phyloP scores from a whole-genome alignment of 37 sponge, comb jelly and placozoan species.

The Diacarnus erythraeanus region DNA sequence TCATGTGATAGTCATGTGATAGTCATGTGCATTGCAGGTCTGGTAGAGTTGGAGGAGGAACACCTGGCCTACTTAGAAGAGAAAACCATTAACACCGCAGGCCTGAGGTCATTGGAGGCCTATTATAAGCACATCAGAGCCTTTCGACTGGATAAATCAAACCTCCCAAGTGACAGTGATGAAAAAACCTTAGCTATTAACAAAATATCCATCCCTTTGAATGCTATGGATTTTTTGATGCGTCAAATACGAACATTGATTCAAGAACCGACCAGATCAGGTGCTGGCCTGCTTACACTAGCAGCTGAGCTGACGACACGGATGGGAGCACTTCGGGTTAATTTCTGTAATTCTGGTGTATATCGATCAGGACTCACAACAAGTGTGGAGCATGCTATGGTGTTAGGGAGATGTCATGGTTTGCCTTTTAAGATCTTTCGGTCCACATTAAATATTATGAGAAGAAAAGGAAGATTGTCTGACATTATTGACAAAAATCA shows the following conservation, averaged over 20 bases:
- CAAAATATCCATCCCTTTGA: constrained; percentile 65
- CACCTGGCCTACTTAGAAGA: constrained; percentile 6
- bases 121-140: constrained; percentile 54
- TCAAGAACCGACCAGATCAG: constrained; percentile 38
- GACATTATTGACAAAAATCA: constrained; percentile 55
- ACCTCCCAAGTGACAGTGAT: constrained; percentile 47
- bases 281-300: constrained; percentile 68
- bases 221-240: constrained; percentile 65
- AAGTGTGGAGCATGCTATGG: constrained; percentile 63
- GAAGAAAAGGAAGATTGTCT: constrained; percentile 18
- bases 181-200: constrained; percentile 45
- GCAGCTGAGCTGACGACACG: constrained; percentile 59
- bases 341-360: constrained; percentile 68
- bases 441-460: constrained; percentile 40
- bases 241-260: constrained; percentile 39
- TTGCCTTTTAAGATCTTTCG: constrained; percentile 52
- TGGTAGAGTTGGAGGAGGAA: constrained; percentile 24
- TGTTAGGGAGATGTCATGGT: constrained; percentile 69
- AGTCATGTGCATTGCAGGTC: constrained; percentile 7
- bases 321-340: constrained; percentile 66
- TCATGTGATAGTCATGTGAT: not conserved
- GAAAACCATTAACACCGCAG: constrained; percentile 28
- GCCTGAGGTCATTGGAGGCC: constrained; percentile 24
- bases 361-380: constrained; percentile 38
- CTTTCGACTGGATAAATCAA: constrained; percentile 47